These are phyloP conservation scores for Anthonomus grandis DNA, from an alignment of 1,140 invertebrate species.

Conservation along the genomic window DNA sequence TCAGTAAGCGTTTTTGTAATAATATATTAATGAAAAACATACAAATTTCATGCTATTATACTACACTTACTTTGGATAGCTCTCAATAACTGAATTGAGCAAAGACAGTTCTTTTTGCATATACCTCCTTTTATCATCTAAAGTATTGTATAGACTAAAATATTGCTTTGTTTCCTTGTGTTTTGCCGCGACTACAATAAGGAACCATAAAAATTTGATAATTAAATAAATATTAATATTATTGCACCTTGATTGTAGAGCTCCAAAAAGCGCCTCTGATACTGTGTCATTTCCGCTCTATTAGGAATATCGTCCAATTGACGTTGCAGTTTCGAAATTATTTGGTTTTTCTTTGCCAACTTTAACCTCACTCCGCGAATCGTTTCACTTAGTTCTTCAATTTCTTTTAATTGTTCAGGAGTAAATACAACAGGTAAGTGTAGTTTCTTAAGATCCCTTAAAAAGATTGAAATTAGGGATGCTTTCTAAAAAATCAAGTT, in stretches of 20 bases:
- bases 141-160: constrained; percentile 92
- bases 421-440: constrained; percentile 48
- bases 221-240: not conserved
- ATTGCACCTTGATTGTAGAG: constrained; percentile 87
- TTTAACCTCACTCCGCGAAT: constrained; percentile 58
- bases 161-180: constrained; percentile 97
- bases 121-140: constrained; percentile 91
- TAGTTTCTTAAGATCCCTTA: constrained; percentile 52
- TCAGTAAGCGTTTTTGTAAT: no score
- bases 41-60: no score
- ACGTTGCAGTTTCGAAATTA: constrained; percentile 71
- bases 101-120: constrained; percentile 87
- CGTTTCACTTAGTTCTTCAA: constrained; percentile 59
- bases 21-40: no score
- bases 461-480: constrained; percentile 7
- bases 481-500: not conserved
- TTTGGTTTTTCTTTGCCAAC: constrained; percentile 77
- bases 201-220: not conserved
- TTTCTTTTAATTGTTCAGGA: constrained; percentile 50
- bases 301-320: constrained; percentile 90
- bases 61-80: constrained; percentile 78
- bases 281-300: constrained; percentile 88
- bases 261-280: constrained; percentile 93
- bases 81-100: constrained; percentile 92
- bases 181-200: constrained; percentile 79